Evolutionary conservation across 2,113 vertebrate species (phyloP), one percentile per base, ranked within the genome.

Genomic region (Pipra filicauda): DNA sequence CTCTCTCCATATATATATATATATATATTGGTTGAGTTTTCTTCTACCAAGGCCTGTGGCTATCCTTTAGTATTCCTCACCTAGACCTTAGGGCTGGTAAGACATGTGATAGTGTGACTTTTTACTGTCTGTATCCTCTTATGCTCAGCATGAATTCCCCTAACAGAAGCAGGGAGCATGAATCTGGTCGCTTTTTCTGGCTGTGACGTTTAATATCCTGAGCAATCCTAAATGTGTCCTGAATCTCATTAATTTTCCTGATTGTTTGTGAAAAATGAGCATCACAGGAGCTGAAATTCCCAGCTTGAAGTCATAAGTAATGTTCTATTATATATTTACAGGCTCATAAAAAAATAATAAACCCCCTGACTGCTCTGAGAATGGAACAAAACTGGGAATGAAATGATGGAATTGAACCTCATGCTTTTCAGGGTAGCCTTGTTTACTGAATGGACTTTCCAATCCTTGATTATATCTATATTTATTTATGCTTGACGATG

Each of bases 231-330:
- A 66, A 58, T 49, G 12, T 64, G 22, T 57, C 41, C 87, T 65
- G 20, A 89, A 37, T 85, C 27, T 61, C 48, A 57, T 89, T 95
- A 4, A 49, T 89, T 94, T 93, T 91, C 31, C 77, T 87, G 61
- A 75, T 61, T 78, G 43, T 41, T 44, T 86, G 49, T 89, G 81
- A 78, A 87, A 84, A 92, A 82, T 58, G 12, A 87, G n/a, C 44
- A 82, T 48, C 3, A 3, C 70, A 75, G 62, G 44, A 78, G 54
- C 35, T 78, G 33, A 78, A 92, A 26, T 27, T 87, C 30, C 15
- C 28, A 89, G 28, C 28, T 54, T 86, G 78, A 91, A 74, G 19
- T 51, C 67, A n/a, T 26, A 78, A 78, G 44, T 82, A 52, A 78
- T 64, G 27, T 49, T 84, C 72, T 81, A 24, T 67, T 82, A 19